These are phyloP conservation scores for Meda fulgida DNA, from an alignment of 2,797 vertebrate species.

Conservation along the genomic window DNA sequence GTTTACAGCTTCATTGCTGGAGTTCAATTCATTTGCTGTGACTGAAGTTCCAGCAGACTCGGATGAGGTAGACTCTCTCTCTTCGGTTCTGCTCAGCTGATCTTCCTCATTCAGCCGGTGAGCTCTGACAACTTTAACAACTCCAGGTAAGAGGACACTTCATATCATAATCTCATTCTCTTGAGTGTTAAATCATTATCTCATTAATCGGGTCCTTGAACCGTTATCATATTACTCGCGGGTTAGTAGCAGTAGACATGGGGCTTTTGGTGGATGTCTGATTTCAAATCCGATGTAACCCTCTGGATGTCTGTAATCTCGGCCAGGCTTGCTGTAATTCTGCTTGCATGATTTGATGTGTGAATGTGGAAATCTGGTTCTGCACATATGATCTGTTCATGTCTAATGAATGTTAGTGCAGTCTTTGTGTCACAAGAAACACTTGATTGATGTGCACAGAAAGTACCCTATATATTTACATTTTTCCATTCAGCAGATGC, in stretches of 20 bases:
- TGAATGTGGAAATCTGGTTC: not conserved
- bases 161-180: not conserved
- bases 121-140: constrained; percentile 23
- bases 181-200: not conserved
- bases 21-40: not conserved
- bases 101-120: constrained; percentile 8
- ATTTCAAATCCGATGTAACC: constrained; percentile 9
- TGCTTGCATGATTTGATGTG: not conserved
- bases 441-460: not conserved
- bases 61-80: constrained; percentile 1
- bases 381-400: not conserved
- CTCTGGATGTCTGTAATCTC: constrained; percentile 11
- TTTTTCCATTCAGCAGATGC: not conserved
- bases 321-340: not conserved
- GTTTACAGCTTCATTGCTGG: not conserved
- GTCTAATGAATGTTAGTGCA: not conserved
- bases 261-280: not conserved
- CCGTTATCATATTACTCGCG: not conserved
- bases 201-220: not conserved
- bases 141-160: constrained; percentile 42
- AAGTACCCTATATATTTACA: not conserved
- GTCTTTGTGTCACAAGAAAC: not conserved
- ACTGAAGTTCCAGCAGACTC: constrained; percentile 19
- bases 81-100: constrained; percentile 1
- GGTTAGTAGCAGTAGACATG: not conserved